Conservation (phyloP, 2,797 vertebrate species). For the Sebastes wilsoni region DNA sequence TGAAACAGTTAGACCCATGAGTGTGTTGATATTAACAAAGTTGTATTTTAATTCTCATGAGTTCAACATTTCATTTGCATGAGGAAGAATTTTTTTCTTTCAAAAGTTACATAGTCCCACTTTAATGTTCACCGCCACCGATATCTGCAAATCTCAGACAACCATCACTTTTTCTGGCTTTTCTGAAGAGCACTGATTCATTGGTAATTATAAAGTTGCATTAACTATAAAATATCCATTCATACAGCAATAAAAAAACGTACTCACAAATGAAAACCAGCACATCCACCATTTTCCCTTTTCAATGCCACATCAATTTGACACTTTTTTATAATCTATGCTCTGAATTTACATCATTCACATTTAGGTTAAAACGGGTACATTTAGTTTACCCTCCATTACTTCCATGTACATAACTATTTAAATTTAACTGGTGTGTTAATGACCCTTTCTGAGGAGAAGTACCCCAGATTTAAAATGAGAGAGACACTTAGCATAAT, state of each 20-base stretch:
- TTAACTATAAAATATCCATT: background rate
- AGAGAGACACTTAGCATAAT: conserved; percentile 17
- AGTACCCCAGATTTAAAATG: conserved; percentile 17
- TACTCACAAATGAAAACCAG: background rate
- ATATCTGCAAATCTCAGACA: background rate
- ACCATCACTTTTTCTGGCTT: background rate
- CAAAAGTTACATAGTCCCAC: background rate
- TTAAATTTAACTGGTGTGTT: conserved; percentile 17
- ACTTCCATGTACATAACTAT: background rate
- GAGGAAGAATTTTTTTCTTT: background rate
- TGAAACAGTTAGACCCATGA: background rate
- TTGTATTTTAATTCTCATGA: background rate
- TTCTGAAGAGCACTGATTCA: background rate
- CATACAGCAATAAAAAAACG: background rate
- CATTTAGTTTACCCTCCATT: conserved; percentile 8
- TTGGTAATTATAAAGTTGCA: background rate
- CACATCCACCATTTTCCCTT: background rate
- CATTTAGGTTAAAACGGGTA: conserved; percentile 9
- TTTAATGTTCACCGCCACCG: background rate
- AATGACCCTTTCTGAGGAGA: conserved; percentile 7
- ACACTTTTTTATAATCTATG: background rate
- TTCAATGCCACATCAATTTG: background rate
- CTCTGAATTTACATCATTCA: background rate
- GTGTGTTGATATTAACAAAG: background rate
- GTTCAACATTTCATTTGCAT: background rate